phyloP scores from a whole-genome alignment of 2,888 invertebrate genomes.

The Calliopum simillimum region DNA sequence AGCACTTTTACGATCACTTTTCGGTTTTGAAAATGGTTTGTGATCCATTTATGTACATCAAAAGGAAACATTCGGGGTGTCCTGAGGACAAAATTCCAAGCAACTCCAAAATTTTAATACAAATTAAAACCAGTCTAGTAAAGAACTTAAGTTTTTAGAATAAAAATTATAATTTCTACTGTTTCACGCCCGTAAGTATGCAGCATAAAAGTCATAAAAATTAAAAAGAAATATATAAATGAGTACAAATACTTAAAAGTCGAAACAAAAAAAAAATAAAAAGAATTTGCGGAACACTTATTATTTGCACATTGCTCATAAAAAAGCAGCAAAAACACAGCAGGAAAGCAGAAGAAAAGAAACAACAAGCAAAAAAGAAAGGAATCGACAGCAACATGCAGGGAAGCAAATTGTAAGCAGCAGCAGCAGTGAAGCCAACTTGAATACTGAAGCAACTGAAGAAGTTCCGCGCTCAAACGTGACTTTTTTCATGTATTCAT shows the following conservation, averaged over 20 bases:
- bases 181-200: conserved; percentile 6
- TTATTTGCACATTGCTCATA: conserved; percentile 10
- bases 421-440: background rate
- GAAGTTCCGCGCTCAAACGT: conserved; percentile 13
- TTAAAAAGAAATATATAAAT: background rate
- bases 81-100: no score
- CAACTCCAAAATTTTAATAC: no score
- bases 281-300: conserved; percentile 48
- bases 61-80: no score
- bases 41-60: no score
- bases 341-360: background rate
- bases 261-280: conserved; percentile 25
- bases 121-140: no score
- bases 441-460: conserved; percentile 8
- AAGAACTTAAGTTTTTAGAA: no score
- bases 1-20: no score
- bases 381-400: background rate
- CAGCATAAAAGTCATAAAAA: conserved; percentile 5
- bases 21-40: no score
- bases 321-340: no score
- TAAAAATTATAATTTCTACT: no score
- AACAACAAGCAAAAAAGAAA: background rate
- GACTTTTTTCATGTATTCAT: conserved; percentile 28
- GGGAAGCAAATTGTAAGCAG: background rate
- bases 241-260: background rate